A percentile compares a stretch with the other conserved stretches of the same genome.
phyloP scores from a whole-genome alignment of 1,140 invertebrate species.

The Dryas iulia region DNA sequence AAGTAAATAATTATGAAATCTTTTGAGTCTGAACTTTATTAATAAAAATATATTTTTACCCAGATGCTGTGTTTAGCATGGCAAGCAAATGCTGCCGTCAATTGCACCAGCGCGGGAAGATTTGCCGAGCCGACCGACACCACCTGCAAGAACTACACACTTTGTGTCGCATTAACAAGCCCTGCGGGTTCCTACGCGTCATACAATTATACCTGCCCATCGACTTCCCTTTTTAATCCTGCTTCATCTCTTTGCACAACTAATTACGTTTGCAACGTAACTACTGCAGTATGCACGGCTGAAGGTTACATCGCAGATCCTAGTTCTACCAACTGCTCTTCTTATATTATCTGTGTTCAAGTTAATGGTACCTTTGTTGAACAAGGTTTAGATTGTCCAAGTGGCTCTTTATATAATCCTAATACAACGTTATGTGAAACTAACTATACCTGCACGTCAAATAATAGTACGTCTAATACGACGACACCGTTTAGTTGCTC shows the following conservation, averaged over 20 bases:
- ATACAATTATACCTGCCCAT: constrained; percentile 55
- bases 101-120: constrained; percentile 45
- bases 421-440: constrained; percentile 51
- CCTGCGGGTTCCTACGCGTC: constrained; percentile 29
- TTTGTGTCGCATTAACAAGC: constrained; percentile 39
- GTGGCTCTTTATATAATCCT: constrained; percentile 44
- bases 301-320: constrained; percentile 51
- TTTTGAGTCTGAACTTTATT: background rate
- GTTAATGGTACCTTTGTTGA: constrained; percentile 41
- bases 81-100: constrained; percentile 40
- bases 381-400: constrained; percentile 41
- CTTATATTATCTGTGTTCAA: constrained; percentile 48
- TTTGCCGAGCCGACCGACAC: constrained; percentile 43
- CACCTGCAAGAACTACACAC: constrained; percentile 53
- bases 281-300: constrained; percentile 40
- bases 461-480: background rate
- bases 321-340: constrained; percentile 41
- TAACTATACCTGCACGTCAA: constrained; percentile 41
- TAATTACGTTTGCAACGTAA: constrained; percentile 34
- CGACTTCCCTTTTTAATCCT: constrained; percentile 53
- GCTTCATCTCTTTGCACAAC: constrained; percentile 35
- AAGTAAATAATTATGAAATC: no score
- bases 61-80: constrained; percentile 39
- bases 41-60: constrained; percentile 3
- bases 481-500: constrained; percentile 40